A percentile compares a stretch with the other conserved stretches of the same genome.
Conservation (phyloP, 2,888 invertebrate species). For the Rapana venosa region DNA sequence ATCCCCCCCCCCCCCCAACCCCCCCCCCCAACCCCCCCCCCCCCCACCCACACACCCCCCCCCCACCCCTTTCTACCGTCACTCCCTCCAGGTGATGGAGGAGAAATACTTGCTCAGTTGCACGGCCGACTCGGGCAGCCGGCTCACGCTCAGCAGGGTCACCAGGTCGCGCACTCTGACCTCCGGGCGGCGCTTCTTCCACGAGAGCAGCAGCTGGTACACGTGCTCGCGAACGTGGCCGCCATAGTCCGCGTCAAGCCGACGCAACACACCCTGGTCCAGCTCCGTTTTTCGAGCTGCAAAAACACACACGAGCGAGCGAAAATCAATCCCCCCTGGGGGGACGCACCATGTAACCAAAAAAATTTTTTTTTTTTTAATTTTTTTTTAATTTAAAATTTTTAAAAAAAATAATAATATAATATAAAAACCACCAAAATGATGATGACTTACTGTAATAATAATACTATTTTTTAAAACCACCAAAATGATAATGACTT, state of each 20-base stretch:
- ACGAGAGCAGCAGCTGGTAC: background rate
- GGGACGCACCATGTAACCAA: too few species aligned
- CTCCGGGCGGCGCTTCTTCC: background rate
- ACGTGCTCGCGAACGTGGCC: background rate
- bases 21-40: background rate
- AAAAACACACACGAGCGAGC: background rate
- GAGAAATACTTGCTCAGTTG: background rate
- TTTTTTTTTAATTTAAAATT: background rate
- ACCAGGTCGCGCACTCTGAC: background rate
- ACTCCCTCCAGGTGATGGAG: background rate
- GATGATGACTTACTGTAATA: too few species aligned
- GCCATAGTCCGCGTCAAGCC: background rate
- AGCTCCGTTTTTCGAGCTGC: background rate
- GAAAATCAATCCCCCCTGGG: too few species aligned
- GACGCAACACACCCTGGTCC: background rate
- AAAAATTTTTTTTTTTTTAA: background rate
- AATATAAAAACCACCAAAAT: too few species aligned
- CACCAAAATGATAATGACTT: too few species aligned
- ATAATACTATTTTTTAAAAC: too few species aligned
- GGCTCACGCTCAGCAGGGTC: background rate
- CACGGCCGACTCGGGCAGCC: background rate
- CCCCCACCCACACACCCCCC: background rate
- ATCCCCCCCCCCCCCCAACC: background rate
- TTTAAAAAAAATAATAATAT: too few species aligned
- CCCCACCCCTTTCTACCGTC: background rate